Base-by-base conservation (phyloP, 2,797 vertebrate species). In the Ceryle rudis region DNA sequence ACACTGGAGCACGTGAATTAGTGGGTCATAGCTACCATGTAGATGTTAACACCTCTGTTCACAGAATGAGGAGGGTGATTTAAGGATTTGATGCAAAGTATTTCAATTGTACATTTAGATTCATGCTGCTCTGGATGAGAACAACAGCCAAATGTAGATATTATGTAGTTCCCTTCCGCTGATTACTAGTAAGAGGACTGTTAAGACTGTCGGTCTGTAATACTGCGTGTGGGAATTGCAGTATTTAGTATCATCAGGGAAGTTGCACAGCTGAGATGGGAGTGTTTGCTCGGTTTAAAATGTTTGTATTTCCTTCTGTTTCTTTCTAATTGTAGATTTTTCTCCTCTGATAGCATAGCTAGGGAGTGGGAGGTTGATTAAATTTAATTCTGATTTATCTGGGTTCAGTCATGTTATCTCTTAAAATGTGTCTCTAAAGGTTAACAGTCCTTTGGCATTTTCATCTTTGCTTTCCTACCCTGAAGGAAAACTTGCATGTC, bases 391-490 rank as follows among this genome's bases (percentile, higher is more conserved):
- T 0, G 3, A 93, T 90, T 94, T 97, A 93, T 95, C 82, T 87
- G 78, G 20, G 52, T 93, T 97, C 86, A 89, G 88, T 93, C 58
- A 46, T 46, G 81, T 78, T 95, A 85, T 81, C 82, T 97, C 74
- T 89, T 88, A 86, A 91, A 95, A 94, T 58, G 71, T 81, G 81
- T 95, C 81, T 97, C 90, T 94, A 95, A 95, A 95, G 88, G 88
- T 96, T 97, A 95, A 93, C 93, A 92, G 71, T 93, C 83, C 78
- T 95, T 93, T 95, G 94, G 88, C 88, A 93, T 97, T 95, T 97
- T 95, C 91, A 54, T 95, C 67, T 95, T 88, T 90, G 88, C 86
- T 90, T 93, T 97, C 83, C 64, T 93, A 26, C 77, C 91, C 94
- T 23, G 60, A 67, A 90, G 93, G 72, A 91, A 84, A 92, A 92